Evolutionary conservation across 2,113 vertebrate species (phyloP).

Genomic region (Corydoras sp.): DNA sequence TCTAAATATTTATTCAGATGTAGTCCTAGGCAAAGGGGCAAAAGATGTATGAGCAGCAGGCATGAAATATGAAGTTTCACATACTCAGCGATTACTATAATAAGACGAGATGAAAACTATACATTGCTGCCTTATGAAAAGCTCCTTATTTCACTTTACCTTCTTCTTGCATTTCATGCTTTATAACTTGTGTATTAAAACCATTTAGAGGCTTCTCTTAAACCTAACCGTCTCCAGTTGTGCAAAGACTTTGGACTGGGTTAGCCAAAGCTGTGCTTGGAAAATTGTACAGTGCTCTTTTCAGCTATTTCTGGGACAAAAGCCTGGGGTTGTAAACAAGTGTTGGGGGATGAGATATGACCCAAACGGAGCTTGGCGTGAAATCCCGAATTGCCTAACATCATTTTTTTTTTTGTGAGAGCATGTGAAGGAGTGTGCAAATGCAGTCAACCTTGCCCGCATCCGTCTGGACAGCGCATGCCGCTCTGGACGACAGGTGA

Average conservation of each 20-base stretch:
- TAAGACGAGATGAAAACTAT: slow-evolving; percentile 66
- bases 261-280: slow-evolving; percentile 34
- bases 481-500: slow-evolving; percentile 45
- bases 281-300: not conserved
- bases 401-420: not conserved
- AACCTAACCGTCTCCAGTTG: slow-evolving; percentile 52
- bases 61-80: slow-evolving; percentile 65
- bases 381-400: slow-evolving; percentile 8
- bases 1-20: slow-evolving; percentile 72
- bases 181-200: slow-evolving; percentile 49
- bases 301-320: slow-evolving; percentile 24
- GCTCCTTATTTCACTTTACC: slow-evolving; percentile 49
- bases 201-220: slow-evolving; percentile 45
- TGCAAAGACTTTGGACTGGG: slow-evolving; percentile 49
- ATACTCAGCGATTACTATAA: slow-evolving; percentile 69
- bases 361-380: not conserved
- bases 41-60: slow-evolving; percentile 55
- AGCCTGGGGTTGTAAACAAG: not conserved
- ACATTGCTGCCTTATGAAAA: slow-evolving; percentile 55
- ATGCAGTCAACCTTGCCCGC: not conserved
- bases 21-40: slow-evolving; percentile 58
- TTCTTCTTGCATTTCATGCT: slow-evolving; percentile 56
- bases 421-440: not conserved
- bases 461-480: not conserved
- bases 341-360: not conserved